These are phyloP conservation scores for Pagetopsis macropterus DNA, from an alignment of 2,797 vertebrate species.

Conservation along the genomic window DNA sequence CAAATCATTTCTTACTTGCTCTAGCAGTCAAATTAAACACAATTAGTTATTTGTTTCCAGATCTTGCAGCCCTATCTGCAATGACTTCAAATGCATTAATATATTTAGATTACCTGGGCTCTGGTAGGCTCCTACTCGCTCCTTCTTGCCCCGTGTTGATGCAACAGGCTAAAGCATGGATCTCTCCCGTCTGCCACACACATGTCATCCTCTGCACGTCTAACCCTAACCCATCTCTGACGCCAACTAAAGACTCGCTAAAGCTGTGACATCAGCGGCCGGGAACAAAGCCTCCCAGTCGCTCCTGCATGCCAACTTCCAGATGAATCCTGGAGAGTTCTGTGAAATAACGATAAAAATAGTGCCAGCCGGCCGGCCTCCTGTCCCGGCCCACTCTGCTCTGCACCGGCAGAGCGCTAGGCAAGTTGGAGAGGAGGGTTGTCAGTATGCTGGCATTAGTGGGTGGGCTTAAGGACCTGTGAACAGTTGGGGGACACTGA, in stretches of 20 bases:
- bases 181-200: slow-evolving; percentile 32
- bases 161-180: slow-evolving; percentile 46
- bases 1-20: too few relatives aligned
- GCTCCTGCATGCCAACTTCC: slow-evolving; percentile 58
- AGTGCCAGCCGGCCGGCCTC: slow-evolving; percentile 74
- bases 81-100: background rate
- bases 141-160: slow-evolving; percentile 41
- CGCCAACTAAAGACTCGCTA: slow-evolving; percentile 73
- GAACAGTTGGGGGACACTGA: slow-evolving; percentile 73
- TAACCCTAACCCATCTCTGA: slow-evolving; percentile 52
- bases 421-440: slow-evolving; percentile 63
- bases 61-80: background rate
- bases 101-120: slow-evolving; percentile 56
- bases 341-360: slow-evolving; percentile 94
- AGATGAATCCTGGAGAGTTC: slow-evolving; percentile 84
- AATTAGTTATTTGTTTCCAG: too few relatives aligned
- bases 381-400: slow-evolving; percentile 61
- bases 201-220: slow-evolving; percentile 45
- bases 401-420: slow-evolving; percentile 51
- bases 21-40: too few relatives aligned
- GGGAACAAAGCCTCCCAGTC: slow-evolving; percentile 66
- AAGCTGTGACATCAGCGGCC: slow-evolving; percentile 80
- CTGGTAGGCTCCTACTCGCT: slow-evolving; percentile 24
- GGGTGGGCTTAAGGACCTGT: slow-evolving; percentile 66
- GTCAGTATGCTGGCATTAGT: slow-evolving; percentile 62